Base-by-base conservation (phyloP, 1,140 invertebrate genomes). In the Temnothorax longispinosus region DNA sequence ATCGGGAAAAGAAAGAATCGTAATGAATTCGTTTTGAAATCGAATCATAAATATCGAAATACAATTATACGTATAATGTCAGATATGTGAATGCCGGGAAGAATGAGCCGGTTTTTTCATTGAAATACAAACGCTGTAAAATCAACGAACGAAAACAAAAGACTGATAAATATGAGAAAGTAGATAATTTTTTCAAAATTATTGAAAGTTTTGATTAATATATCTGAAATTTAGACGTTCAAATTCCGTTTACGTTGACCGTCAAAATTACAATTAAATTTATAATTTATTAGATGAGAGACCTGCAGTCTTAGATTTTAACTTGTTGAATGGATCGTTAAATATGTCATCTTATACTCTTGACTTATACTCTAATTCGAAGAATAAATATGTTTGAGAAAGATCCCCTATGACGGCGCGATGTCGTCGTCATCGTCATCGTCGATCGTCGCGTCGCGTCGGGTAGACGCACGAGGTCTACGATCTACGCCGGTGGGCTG, bases 401-500 rank as follows among this genome's bases (percentile, higher is more conserved):
- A 52, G 76, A 62, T 27, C 5, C 44, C 64, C 35, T 32, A 2
- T 13, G 27, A 77, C 75, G 27, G 32, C 76, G 21, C 58, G 47
- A 32, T 35, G 50, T 8, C 50, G 32, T 18, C 64, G 2, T 69
- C 50, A 18, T 21, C 74, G 52, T 21, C 21, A 4, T 38, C 74
- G 52, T 21, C 21, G 27, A 27, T 27, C 1, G 27, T 27, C 27
- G 27, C 27, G 27, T 27, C 27, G 27, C 27, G 58, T 60, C 41
- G 32, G 35, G 54, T 44, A 69, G 65, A n/a, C 65, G 77, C 58
- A 75, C 78, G 77, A 86, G 60, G 32, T 80, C 88, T 89, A 92
- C 90, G 60, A 21, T 80, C 88, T 89, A 92, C 90, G 92, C 89
- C 82, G 91, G 90, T 92, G 93, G 89, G 87, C 89, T 88, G 91